Conservation (phyloP, 2,888 invertebrate species). For the Bimastos eiseni region DNA sequence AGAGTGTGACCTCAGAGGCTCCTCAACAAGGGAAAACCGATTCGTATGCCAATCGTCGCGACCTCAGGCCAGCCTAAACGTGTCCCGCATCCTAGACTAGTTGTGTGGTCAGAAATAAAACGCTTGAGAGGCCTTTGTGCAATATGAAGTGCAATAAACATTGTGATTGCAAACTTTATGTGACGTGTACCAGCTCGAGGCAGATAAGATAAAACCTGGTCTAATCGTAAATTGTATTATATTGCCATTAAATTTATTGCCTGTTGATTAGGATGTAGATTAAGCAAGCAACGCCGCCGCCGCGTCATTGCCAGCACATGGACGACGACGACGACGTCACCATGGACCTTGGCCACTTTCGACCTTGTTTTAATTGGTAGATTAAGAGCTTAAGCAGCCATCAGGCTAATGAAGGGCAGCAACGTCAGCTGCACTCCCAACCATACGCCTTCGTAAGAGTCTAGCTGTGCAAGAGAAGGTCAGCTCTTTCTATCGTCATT, state of each 20-base stretch:
- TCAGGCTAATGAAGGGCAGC: background rate
- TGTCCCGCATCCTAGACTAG: background rate
- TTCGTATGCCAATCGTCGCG: too few species aligned
- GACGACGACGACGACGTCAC: background rate
- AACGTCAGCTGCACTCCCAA: background rate
- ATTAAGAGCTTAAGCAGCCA: background rate
- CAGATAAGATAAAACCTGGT: background rate
- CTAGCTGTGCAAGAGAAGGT: background rate
- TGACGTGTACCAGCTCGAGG: background rate
- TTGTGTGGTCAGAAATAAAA: background rate
- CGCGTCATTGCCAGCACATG: background rate
- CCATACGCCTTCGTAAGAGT: background rate
- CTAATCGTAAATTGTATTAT: background rate
- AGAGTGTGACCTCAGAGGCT: too few species aligned
- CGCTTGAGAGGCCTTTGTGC: background rate
- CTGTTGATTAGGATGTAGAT: too few species aligned
- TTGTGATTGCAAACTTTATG: background rate
- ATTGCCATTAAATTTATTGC: background rate
- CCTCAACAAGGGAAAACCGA: too few species aligned
- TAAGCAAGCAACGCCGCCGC: too few species aligned
- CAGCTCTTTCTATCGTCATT: background rate
- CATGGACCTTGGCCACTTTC: background rate
- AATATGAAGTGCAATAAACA: background rate
- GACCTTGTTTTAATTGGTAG: background rate
- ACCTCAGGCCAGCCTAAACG: background rate